Conservation (phyloP, 2,113 vertebrate genomes). For the Pterophyllum scalare region DNA sequence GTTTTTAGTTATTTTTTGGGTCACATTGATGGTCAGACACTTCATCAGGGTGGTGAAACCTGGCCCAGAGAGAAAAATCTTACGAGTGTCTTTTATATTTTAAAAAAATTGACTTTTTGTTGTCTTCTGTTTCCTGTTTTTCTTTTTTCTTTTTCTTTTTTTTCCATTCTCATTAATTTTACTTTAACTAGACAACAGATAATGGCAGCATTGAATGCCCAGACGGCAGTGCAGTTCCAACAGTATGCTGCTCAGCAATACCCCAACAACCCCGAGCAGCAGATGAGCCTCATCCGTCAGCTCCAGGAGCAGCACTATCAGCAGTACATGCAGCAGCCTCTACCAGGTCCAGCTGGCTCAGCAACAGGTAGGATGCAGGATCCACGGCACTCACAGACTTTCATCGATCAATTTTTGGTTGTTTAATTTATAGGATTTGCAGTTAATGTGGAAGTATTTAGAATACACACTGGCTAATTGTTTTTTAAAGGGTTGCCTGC, state of each 20-base stretch:
- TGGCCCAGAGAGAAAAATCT: not conserved
- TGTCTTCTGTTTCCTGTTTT: not conserved
- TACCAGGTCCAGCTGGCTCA: constrained; percentile 99
- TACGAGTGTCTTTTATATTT: not conserved
- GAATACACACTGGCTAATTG: not conserved
- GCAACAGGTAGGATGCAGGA: constrained; percentile 86
- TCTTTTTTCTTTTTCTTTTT: not conserved
- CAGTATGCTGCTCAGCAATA: constrained; percentile 99
- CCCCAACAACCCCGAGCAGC: constrained; percentile 94
- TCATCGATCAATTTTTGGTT: not conserved
- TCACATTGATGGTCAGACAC: not conserved
- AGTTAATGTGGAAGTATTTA: not conserved
- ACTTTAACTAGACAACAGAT: constrained; percentile 90
- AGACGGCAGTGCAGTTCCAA: constrained; percentile 98
- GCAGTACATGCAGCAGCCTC: constrained; percentile 98
- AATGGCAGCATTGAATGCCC: constrained; percentile 97
- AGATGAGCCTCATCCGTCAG: constrained; percentile 95
- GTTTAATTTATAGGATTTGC: not conserved
- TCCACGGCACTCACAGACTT: not conserved
- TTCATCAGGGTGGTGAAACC: not conserved
- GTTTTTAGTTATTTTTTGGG: not conserved
- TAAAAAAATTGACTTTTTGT: not conserved
- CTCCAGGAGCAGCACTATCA: constrained; percentile 99
- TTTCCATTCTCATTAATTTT: constrained; percentile 2
- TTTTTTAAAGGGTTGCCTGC: not conserved